Evolutionary conservation across 2,888 invertebrate genomes (phyloP).

Genomic region (Chrysomela aeneicollis): DNA sequence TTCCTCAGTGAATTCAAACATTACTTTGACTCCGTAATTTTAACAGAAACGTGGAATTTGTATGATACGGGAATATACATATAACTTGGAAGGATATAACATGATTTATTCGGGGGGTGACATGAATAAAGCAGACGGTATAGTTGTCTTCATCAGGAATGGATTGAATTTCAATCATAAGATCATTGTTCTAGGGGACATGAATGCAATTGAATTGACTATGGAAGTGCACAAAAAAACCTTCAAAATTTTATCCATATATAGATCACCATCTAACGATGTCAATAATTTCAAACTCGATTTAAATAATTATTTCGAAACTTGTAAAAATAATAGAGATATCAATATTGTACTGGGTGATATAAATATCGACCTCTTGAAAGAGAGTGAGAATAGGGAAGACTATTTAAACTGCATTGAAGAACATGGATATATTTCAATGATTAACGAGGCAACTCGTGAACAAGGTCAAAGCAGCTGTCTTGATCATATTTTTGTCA

Average conservation of each 20-base stretch:
- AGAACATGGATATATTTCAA: slow-evolving; percentile 13
- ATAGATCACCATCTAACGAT: slow-evolving; percentile 12
- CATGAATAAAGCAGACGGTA: slow-evolving; percentile 12
- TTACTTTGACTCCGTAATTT: slow-evolving; percentile 13
- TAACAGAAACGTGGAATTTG: slow-evolving; percentile 14
- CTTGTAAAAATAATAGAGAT: slow-evolving; percentile 9
- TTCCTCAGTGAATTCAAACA: slow-evolving; percentile 11
- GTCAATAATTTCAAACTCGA: slow-evolving; percentile 8
- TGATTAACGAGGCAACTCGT: slow-evolving; percentile 17
- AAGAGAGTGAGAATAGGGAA: slow-evolving; percentile 10
- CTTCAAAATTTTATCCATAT: slow-evolving; percentile 12
- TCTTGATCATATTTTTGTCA: slow-evolving; percentile 17
- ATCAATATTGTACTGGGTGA: slow-evolving; percentile 13
- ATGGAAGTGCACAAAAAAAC: slow-evolving; percentile 9
- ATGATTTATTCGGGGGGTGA: slow-evolving; percentile 7
- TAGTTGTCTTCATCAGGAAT: slow-evolving; percentile 8
- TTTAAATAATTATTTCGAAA: slow-evolving; percentile 14
- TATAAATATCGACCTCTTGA: slow-evolving; percentile 9
- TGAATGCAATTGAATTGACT: slow-evolving; percentile 13
- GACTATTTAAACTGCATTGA: slow-evolving; percentile 9
- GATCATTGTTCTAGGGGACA: not conserved
- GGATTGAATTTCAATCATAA: slow-evolving; percentile 13
- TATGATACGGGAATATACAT: slow-evolving; percentile 8
- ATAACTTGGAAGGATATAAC: slow-evolving; percentile 6
- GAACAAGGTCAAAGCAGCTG: slow-evolving; percentile 12